phyloP scores from a whole-genome alignment of 1,140 invertebrate species.

The Panonychus citri region DNA sequence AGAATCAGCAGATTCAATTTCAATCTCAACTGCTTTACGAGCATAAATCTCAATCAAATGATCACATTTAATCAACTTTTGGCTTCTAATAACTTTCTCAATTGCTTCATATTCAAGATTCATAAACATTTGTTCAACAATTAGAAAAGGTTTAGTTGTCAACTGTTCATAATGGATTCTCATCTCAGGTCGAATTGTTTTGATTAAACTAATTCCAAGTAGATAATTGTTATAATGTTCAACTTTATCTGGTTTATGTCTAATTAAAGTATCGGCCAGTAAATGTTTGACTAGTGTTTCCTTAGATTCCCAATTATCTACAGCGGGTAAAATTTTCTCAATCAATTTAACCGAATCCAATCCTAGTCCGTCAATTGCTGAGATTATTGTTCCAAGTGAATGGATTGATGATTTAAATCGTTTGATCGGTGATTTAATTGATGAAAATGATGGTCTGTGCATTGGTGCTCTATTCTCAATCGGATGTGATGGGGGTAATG shows the following conservation, averaged over 20 bases:
- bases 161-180: conserved; percentile 3
- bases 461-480: too few species aligned
- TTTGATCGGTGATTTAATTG: too few species aligned
- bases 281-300: conserved; percentile 2
- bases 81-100: conserved; percentile 1
- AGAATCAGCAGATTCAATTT: not conserved
- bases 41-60: conserved; percentile 10
- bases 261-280: not conserved
- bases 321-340: conserved; percentile 4
- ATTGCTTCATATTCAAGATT: conserved; percentile 10
- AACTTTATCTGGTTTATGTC: not conserved
- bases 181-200: not conserved
- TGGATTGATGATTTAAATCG: too few species aligned
- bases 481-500: too few species aligned
- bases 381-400: not conserved
- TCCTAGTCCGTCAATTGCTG: not conserved
- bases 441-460: too few species aligned
- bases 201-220: conserved; percentile 6
- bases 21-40: conserved; percentile 9
- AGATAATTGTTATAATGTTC: conserved; percentile 3
- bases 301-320: conserved; percentile 4
- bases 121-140: conserved; percentile 11
- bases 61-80: conserved; percentile 4
- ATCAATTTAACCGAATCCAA: not conserved
- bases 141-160: conserved; percentile 1